Evolutionary conservation across 23 tunicate genomes (phyloP), one percentile per base, ranked within the genome.

Genomic region (Halocynthia aurantium): DNA sequence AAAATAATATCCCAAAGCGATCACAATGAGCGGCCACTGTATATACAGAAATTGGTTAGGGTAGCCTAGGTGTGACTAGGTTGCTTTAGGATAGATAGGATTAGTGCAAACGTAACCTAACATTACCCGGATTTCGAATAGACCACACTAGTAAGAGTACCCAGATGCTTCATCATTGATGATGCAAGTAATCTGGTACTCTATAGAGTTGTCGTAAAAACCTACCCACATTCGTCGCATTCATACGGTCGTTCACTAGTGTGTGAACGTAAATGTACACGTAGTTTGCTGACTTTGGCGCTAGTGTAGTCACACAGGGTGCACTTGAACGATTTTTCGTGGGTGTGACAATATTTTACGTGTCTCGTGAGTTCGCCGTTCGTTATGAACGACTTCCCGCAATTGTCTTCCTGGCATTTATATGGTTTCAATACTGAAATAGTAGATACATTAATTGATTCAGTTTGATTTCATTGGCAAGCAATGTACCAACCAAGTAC

Each of bases 261-360:
- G 72, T 96, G 99, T 5, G 99, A 96, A 50, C 99, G 93, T 68
- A 96, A 96, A 80, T 96, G 99, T 7, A 96, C 85, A 54, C 99
- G 80, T 57, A 96, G 70, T 71, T 96, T 96, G 65, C 96, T 89
- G 53, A 96, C 86, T 85, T 96, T 96, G 12, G 89, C 99, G 77
- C 96, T 89, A 6, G 99, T 96, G 62, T 96, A 96, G 69, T 96
- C 99, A 64, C 99, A 96, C 69, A 96, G 63, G 21, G 99, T 96
- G 57, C 99, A 96, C 61, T 82, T 85, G 81, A 96, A 96, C 13
- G 99, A 96, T 76, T 96, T 96, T 63, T 96, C 99, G 80, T 96
- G 99, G 22, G 99, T 88, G 88, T 96, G 99, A 2, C 83, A 82
- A 69, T 96, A 96, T 6, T 96, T 80, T 8, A 83, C 81, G 71